phyloP scores from a whole-genome alignment of 2,113 vertebrate genomes.

The Myotis lucifugus region DNA sequence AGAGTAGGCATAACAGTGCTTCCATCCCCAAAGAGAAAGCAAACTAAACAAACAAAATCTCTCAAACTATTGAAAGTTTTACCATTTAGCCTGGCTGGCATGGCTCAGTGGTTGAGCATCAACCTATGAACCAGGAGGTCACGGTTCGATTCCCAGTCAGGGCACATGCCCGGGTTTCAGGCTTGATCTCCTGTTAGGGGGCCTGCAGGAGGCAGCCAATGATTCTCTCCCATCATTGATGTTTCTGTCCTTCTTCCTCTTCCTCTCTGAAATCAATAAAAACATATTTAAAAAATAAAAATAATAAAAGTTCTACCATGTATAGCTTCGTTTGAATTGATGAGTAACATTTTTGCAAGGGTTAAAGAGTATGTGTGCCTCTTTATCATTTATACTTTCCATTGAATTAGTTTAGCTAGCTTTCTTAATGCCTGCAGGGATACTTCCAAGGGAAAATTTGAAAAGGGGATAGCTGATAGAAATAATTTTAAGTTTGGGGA shows the following conservation, averaged over 20 bases:
- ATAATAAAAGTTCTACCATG: background rate
- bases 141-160: too few relatives aligned
- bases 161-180: too few relatives aligned
- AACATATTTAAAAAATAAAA: too few relatives aligned
- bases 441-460: constrained; percentile 7
- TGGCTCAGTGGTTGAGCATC: too few relatives aligned
- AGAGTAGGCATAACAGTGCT: background rate
- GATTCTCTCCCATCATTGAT: too few relatives aligned
- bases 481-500: constrained; percentile 26
- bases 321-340: constrained; percentile 17
- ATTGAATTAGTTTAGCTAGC: background rate
- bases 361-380: background rate
- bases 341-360: background rate
- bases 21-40: background rate
- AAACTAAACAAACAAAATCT: background rate
- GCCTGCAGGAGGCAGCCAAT: too few relatives aligned
- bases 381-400: background rate
- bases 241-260: too few relatives aligned
- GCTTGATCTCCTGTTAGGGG: too few relatives aligned
- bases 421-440: background rate
- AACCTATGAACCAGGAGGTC: too few relatives aligned
- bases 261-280: too few relatives aligned
- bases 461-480: background rate
- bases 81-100: too few relatives aligned
- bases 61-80: constrained; percentile 3